Base-by-base conservation (phyloP, 2,888 invertebrate genomes). In the Amiota mariae region DNA sequence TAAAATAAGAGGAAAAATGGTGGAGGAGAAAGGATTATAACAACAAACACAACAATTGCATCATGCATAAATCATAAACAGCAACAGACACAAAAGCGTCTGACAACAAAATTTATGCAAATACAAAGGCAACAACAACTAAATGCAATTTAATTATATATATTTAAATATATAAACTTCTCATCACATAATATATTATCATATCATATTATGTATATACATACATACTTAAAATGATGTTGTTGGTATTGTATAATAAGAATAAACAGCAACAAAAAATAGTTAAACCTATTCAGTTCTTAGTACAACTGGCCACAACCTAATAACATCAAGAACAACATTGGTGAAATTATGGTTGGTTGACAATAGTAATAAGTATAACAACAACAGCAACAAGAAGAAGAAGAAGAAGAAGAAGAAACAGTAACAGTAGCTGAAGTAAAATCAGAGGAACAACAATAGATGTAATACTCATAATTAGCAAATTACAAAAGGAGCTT, bases 401-500 rank as follows among this genome's bases (percentile, higher is more conserved):
- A 36, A 36, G 0, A 36, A 36, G 36, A 6, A 67, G 49, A 11
- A n/a, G 6, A 51, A 47, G 11, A 1, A 24, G 24, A 24, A 67
- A 48, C 67, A 48, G 13, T 24, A 46, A 51, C 67, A 36, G 36
- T 6, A 51, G 49, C 9, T 9, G 10, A 51, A 47, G 11, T 6
- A 36, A 6, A 57, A 67, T 68, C 56, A 71, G 54, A 67, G 56
- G 20, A 49, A 72, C 66, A 64, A 61, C 61, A 56, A 18, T 49
- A 56, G n/a, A 70, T 64, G 71, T 77, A 76, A 76, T 76, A 66
- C 70, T 70, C 72, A 70, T 79, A 79, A 79, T 79, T 79, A 79
- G 79, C 76, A 77, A 79, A 74, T 76, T 77, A 72, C 74, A 73
- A 75, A 75, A 77, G 76, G 72, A 74, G 73, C 75, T 79, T 76